Conservation (phyloP, 92 coral and sea anemone genomes). For the Diadumene lineata region DNA sequence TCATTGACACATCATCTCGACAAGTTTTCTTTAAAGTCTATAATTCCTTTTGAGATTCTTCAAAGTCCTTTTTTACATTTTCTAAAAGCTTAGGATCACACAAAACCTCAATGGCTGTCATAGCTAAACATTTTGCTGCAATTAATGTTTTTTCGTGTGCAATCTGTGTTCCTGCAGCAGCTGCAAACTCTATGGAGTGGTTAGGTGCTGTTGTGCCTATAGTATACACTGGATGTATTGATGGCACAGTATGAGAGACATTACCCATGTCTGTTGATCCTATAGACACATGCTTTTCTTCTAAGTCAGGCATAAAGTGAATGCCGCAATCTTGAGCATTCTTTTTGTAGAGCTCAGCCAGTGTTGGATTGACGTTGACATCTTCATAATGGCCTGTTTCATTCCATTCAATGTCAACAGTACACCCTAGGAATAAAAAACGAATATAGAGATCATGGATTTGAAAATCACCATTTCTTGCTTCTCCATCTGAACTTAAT, state of each 20-base stretch:
- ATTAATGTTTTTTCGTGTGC: conserved; percentile 74
- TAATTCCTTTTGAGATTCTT: conserved; percentile 1
- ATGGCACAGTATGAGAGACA: conserved; percentile 75
- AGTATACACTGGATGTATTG: conserved; percentile 63
- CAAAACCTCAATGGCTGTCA: conserved; percentile 82
- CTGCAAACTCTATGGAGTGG: conserved; percentile 77
- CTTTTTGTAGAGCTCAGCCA: conserved; percentile 71
- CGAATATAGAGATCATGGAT: too few relatives aligned
- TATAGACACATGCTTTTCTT: neutral
- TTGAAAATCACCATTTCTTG: too few relatives aligned
- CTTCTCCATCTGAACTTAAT: neutral
- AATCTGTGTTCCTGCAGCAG: conserved; percentile 60
- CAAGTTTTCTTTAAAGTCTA: too few relatives aligned
- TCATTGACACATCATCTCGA: too few relatives aligned
- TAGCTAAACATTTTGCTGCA: conserved; percentile 80
- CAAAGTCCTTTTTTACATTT: conserved; percentile 41
- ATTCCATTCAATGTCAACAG: conserved; percentile 52
- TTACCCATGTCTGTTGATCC: conserved; percentile 86
- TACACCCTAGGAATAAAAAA: conserved; percentile 65
- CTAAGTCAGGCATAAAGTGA: conserved; percentile 35
- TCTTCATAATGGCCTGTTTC: conserved; percentile 35
- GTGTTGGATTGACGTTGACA: conserved; percentile 58
- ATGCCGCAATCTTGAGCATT: conserved; percentile 80
- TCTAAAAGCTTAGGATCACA: conserved; percentile 48
- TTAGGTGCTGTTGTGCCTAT: conserved; percentile 67